phyloP scores from a whole-genome alignment of 2,113 vertebrate genomes.

The Cottus gobio region DNA sequence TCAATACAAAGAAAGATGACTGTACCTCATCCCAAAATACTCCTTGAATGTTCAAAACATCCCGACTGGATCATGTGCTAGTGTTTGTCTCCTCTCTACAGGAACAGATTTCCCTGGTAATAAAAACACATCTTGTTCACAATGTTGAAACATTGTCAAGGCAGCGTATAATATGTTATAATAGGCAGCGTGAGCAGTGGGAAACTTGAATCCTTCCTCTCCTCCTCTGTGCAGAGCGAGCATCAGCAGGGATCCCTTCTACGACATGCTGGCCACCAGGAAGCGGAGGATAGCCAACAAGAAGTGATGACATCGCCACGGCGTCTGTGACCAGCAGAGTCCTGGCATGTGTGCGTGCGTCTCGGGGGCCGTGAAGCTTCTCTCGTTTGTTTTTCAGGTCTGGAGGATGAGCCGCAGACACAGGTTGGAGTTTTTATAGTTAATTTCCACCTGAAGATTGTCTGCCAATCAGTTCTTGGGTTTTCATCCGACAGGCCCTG shows the following conservation, averaged over 20 bases:
- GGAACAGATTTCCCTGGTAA: background rate
- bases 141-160: too few relatives aligned
- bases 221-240: slow-evolving; percentile 88
- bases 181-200: too few relatives aligned
- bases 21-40: background rate
- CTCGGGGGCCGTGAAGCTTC: background rate
- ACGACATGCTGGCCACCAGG: slow-evolving; percentile 98
- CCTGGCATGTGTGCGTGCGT: slow-evolving; percentile 6
- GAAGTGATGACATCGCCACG: slow-evolving; percentile 83
- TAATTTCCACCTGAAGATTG: slow-evolving; percentile 9
- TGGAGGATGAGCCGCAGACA: slow-evolving; percentile 7
- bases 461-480: slow-evolving; percentile 1
- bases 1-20: background rate
- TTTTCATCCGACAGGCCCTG: background rate
- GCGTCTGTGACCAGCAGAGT: slow-evolving; percentile 46
- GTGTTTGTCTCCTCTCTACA: background rate
- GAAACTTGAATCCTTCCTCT: slow-evolving; percentile 1
- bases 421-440: background rate
- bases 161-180: too few relatives aligned
- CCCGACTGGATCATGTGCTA: background rate
- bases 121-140: background rate
- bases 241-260: slow-evolving; percentile 98
- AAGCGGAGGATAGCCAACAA: slow-evolving; percentile 97
- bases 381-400: slow-evolving; percentile 22
- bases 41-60: background rate